phyloP scores from a whole-genome alignment of 2,888 invertebrate species.

The Seira ritae region DNA sequence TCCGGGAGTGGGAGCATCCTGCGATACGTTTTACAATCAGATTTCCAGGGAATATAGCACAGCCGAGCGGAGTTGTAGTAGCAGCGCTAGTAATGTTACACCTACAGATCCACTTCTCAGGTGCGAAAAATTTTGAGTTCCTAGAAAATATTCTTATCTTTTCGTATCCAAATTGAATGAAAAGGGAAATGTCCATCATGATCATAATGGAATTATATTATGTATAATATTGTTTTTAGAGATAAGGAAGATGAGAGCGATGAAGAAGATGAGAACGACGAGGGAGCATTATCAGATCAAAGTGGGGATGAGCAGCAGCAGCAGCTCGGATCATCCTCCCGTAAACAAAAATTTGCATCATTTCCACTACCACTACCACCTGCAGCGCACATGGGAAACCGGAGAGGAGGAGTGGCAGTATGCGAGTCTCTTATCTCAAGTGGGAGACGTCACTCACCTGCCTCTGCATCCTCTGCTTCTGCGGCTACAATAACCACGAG shows the following conservation, averaged over 20 bases:
- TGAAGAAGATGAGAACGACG: slow-evolving; percentile 43
- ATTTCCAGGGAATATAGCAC: slow-evolving; percentile 45
- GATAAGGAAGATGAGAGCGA: slow-evolving; percentile 56
- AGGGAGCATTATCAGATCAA: slow-evolving; percentile 48
- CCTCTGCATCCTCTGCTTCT: slow-evolving; percentile 27
- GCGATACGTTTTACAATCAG: slow-evolving; percentile 51
- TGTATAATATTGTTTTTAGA: slow-evolving; percentile 20
- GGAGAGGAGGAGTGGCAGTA: slow-evolving; percentile 1
- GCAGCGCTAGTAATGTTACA: slow-evolving; percentile 53
- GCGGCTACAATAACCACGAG: neutral
- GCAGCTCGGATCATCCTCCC: neutral
- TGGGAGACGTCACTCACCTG: slow-evolving; percentile 44
- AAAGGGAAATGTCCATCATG: neutral
- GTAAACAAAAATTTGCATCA: neutral
- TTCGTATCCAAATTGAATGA: neutral
- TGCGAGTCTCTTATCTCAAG: slow-evolving; percentile 35
- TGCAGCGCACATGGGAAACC: neutral
- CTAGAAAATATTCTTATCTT: too few relatives aligned
- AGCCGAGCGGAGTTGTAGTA: slow-evolving; percentile 43
- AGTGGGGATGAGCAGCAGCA: slow-evolving; percentile 14
- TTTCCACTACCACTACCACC: neutral
- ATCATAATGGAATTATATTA: neutral
- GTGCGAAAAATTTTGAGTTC: neutral
- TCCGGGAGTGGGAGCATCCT: neutral
- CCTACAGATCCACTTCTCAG: slow-evolving; percentile 44